A percentile compares a stretch with the other conserved stretches of the same genome.
Evolutionary conservation across 2,113 vertebrate species (phyloP).

Genomic region (Mystacornis crossleyi): DNA sequence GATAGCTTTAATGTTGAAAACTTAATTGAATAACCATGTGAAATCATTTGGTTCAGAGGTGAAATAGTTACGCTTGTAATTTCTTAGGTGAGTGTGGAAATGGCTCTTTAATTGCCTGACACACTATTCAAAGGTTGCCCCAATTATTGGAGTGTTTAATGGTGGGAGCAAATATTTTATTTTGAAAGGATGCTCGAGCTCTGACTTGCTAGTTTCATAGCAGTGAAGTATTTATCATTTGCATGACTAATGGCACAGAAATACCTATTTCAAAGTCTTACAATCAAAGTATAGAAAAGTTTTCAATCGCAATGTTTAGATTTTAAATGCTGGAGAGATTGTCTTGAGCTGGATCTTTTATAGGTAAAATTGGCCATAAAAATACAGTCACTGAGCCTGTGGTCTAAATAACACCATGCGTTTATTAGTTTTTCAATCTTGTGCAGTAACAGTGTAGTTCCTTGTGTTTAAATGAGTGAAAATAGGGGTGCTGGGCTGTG

Average conservation of each 20-base stretch:
- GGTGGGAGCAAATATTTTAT: constrained; percentile 72
- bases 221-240: constrained; percentile 78
- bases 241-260: constrained; percentile 82
- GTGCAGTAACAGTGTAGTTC: constrained; percentile 76
- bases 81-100: constrained; percentile 68
- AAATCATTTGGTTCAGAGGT: constrained; percentile 72
- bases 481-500: constrained; percentile 54
- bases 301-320: constrained; percentile 68
- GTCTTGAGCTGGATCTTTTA: constrained; percentile 64
- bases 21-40: constrained; percentile 65
- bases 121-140: constrained; percentile 69
- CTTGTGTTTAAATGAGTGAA: constrained; percentile 70
- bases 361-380: constrained; percentile 70
- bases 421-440: constrained; percentile 70
- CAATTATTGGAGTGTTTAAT: constrained; percentile 70
- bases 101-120: constrained; percentile 66
- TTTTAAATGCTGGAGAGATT: constrained; percentile 56
- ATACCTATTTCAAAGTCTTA: constrained; percentile 75
- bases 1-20: constrained; percentile 73
- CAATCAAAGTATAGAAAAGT: constrained; percentile 66
- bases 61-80: constrained; percentile 61
- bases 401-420: constrained; percentile 51
- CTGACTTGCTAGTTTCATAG: constrained; percentile 73
- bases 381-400: constrained; percentile 72
- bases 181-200: constrained; percentile 77